Conservation (phyloP, 2,113 vertebrate species). For the Tamias sibiricus region DNA sequence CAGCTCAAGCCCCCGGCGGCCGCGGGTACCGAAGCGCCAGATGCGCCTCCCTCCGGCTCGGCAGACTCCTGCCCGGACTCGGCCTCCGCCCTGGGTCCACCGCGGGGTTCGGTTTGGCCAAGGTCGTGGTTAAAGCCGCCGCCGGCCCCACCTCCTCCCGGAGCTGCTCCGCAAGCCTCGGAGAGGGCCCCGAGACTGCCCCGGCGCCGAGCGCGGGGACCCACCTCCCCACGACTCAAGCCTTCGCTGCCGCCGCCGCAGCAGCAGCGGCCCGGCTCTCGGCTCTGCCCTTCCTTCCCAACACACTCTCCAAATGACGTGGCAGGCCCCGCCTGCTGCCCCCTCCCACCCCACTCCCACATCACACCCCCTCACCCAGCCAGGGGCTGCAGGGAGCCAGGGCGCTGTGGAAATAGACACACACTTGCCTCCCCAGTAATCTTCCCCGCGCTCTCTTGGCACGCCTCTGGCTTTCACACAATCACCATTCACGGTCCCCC, state of each 20-base stretch:
- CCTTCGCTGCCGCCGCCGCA: constrained; percentile 57
- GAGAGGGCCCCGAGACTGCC: constrained; percentile 31
- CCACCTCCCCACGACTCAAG: constrained; percentile 52
- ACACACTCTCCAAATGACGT: constrained; percentile 78
- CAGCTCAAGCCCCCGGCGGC: constrained; percentile 9
- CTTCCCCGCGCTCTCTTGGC: constrained; percentile 72
- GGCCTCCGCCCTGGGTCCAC: constrained; percentile 70
- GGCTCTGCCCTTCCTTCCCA: constrained; percentile 71
- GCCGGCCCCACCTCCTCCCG: background rate
- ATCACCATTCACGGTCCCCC: background rate
- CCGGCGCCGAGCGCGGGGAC: constrained; percentile 58
- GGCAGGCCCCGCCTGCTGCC: constrained; percentile 81
- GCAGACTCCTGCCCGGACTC: constrained; percentile 62
- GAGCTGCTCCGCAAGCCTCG: constrained; percentile 12
- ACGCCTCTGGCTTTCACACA: constrained; percentile 47
- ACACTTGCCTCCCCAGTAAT: background rate
- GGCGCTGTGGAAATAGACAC: background rate
- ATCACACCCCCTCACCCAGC: constrained; percentile 70
- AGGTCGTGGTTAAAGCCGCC: constrained; percentile 51
- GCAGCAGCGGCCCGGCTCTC: constrained; percentile 66
- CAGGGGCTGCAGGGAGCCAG: constrained; percentile 43
- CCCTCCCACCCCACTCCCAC: constrained; percentile 75
- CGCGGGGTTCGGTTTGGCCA: constrained; percentile 19
- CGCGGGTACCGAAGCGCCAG: constrained; percentile 40
- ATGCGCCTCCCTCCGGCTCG: constrained; percentile 70